Evolutionary conservation across 2,113 vertebrate species (phyloP), one percentile per base, ranked within the genome.

Genomic region (Meles meles): DNA sequence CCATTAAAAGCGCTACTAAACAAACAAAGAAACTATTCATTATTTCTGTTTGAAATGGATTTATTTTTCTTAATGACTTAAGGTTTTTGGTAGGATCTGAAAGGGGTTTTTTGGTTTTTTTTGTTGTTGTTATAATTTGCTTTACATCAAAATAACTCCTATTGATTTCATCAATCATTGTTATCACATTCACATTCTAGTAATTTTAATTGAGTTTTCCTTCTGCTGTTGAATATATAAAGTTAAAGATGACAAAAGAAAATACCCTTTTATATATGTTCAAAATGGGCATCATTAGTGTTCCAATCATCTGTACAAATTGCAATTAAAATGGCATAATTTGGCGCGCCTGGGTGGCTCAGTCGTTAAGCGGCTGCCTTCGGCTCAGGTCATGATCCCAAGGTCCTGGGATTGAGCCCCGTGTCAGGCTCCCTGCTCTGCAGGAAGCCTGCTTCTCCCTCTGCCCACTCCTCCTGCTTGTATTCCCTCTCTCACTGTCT

Each of bases 81-180:
- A n/a, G 20, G 63, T 5, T 90, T 96, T 85, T 37, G 47, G 31
- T 89, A 57, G 65, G 44, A 90, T 25, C 9, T 65, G 37, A 72
- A 93, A 61, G 31, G 1, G 25, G 52, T 55, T 55, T 55, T 55
- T 49, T 5, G 49, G 49, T 18, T 3, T 86, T 77, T 76, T 74
- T 37, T 21, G 1, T 39, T 37, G 2, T 72, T 85, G 25, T 69
- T 85, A 61, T 25, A 39, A 34, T 95, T 83, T 91, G 25, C 31
- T 80, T 82, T 81, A 69, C 59, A 74, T 71, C 81, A 55, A 86
- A 84, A 81, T 86, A 93, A 95, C 82, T 87, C 63, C 31, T 83
- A 69, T 87, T 96, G 55, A 65, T 92, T 87, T 87, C 47, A 44
- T 74, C 15, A 87, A 29, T 90, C 42, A 82, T 67, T n/a, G 47